Percentiles rank a stretch among this genome's conserved stretches.
Evolutionary conservation across 2,888 invertebrate species (phyloP).

Genomic region (Aleiodes alternator): DNA sequence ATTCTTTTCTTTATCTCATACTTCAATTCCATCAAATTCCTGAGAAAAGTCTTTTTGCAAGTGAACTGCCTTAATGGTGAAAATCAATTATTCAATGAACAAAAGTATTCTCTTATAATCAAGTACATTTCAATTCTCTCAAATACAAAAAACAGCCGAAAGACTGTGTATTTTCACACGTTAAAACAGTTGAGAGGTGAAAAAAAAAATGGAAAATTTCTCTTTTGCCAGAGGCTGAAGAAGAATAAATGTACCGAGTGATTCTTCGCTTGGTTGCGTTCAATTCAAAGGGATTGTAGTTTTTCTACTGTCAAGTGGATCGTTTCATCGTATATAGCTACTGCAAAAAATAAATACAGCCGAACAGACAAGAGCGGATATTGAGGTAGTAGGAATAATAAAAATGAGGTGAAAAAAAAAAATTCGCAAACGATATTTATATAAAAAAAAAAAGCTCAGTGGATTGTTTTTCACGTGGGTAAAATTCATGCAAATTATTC

Average conservation of each 20-base stretch:
- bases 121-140: too few species aligned
- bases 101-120: too few species aligned
- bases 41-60: too few species aligned
- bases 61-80: too few species aligned
- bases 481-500: neutral
- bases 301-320: conserved; percentile 32
- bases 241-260: conserved; percentile 39
- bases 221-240: neutral
- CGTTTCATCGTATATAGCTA: conserved; percentile 8
- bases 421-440: neutral
- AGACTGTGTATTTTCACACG: conserved; percentile 5
- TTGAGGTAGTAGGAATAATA: neutral
- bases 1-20: too few species aligned
- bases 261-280: conserved; percentile 28
- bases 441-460: neutral
- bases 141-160: neutral
- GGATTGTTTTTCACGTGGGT: neutral
- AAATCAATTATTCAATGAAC: too few species aligned
- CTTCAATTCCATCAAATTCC: too few species aligned
- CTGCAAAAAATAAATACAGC: conserved; percentile 13
- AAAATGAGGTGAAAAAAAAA: conserved; percentile 16
- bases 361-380: neutral
- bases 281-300: conserved; percentile 36
- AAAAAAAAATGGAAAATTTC: neutral
- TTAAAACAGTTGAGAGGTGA: neutral